Conservation (phyloP, 2,888 invertebrate genomes). For the Bellardia bayeri region DNA sequence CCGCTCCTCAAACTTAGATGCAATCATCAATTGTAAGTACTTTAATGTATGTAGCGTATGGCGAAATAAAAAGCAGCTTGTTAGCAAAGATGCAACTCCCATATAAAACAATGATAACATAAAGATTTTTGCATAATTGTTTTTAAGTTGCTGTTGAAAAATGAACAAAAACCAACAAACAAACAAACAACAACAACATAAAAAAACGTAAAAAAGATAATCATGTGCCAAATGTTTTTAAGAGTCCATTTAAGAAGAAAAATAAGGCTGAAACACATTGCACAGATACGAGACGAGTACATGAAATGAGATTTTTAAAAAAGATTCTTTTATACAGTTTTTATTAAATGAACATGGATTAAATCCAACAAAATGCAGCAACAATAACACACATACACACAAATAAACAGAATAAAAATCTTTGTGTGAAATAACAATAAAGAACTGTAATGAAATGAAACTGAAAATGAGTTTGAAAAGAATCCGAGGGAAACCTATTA, state of each 20-base stretch:
- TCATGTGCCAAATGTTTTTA: slow-evolving; percentile 73
- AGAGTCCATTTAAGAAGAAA: slow-evolving; percentile 69
- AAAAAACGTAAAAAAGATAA: slow-evolving; percentile 62
- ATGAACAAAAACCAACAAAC: slow-evolving; percentile 46
- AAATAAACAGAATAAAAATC: slow-evolving; percentile 1
- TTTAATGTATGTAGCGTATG: slow-evolving; percentile 23
- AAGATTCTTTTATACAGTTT: slow-evolving; percentile 20
- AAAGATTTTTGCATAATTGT: slow-evolving; percentile 73
- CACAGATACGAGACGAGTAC: slow-evolving; percentile 22
- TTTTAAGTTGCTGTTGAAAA: slow-evolving; percentile 66
- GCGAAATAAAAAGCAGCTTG: slow-evolving; percentile 44
- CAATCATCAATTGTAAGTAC: background rate
- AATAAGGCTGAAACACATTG: slow-evolving; percentile 41
- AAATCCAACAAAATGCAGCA: slow-evolving; percentile 42
- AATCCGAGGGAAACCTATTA: slow-evolving; percentile 23
- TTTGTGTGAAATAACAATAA: slow-evolving; percentile 45
- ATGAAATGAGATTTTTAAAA: slow-evolving; percentile 48
- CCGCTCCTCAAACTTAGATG: background rate
- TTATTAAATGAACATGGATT: slow-evolving; percentile 62
- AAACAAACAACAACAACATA: background rate
- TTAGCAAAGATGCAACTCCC: slow-evolving; percentile 57
- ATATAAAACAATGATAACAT: slow-evolving; percentile 65
- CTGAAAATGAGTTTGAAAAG: slow-evolving; percentile 21
- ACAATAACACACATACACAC: background rate
- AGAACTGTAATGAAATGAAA: slow-evolving; percentile 41